Percentiles rank a stretch among this genome's conserved stretches.
These are phyloP conservation scores for Lordiphosa mommai DNA, from an alignment of 1,140 invertebrate genomes.

Conservation along the genomic window DNA sequence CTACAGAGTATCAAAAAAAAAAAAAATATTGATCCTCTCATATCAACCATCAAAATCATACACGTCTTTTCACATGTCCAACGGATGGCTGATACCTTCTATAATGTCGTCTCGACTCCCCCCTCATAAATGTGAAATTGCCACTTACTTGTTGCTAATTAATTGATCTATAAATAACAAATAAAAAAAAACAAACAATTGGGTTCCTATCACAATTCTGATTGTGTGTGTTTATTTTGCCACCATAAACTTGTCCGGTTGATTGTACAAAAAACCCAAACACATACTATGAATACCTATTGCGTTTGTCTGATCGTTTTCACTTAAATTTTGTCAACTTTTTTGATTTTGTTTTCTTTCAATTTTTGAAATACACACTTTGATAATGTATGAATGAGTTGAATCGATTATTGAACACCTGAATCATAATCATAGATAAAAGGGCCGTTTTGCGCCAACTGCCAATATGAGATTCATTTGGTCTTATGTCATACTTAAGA, in stretches of 20 bases:
- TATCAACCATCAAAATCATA: too few species aligned
- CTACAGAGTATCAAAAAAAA: too few species aligned
- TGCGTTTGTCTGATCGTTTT: neutral
- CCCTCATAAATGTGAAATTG: neutral
- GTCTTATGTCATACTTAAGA: too few species aligned
- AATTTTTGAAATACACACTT: too few species aligned
- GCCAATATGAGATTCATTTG: too few species aligned
- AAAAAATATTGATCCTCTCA: too few species aligned
- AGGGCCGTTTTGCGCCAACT: too few species aligned
- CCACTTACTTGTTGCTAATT: slow-evolving; percentile 20
- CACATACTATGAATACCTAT: neutral
- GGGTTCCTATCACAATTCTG: slow-evolving; percentile 20
- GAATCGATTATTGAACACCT: too few species aligned
- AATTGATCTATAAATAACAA: slow-evolving; percentile 30
- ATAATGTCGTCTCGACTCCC: slow-evolving; percentile 1
- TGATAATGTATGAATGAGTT: too few species aligned
- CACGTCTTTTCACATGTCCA: neutral
- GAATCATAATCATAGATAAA: too few species aligned
- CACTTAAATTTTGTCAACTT: neutral
- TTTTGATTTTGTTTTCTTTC: too few species aligned
- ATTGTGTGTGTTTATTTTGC: slow-evolving; percentile 16
- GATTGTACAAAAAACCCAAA: slow-evolving; percentile 13
- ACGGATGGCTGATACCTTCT: neutral
- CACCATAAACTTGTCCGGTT: slow-evolving; percentile 26
- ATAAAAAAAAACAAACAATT: slow-evolving; percentile 18